These are phyloP conservation scores for Etheostoma spectabile DNA, from an alignment of 2,113 vertebrate genomes.

Conservation along the genomic window DNA sequence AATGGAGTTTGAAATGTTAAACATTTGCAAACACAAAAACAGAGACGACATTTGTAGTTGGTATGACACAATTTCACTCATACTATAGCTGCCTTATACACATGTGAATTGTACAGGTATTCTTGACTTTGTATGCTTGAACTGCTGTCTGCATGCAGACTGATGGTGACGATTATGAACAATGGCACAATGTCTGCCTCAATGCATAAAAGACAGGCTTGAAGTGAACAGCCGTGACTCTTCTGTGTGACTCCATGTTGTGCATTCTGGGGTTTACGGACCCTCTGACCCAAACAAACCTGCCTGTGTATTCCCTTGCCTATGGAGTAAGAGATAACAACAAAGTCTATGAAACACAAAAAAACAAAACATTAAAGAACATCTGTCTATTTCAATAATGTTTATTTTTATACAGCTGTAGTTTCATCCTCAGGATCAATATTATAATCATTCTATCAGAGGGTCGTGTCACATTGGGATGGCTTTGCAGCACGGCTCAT, in stretches of 20 bases:
- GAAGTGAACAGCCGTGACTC: conserved; percentile 16
- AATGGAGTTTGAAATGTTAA: too few relatives aligned
- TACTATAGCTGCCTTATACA: neutral
- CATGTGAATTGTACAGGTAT: neutral
- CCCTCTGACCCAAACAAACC: conserved; percentile 4
- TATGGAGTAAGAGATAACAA: neutral
- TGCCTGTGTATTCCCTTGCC: neutral
- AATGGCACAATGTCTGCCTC: conserved; percentile 12
- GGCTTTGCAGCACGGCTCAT: conserved; percentile 1
- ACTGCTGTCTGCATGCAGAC: neutral
- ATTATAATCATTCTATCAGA: conserved; percentile 16
- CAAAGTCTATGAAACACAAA: neutral
- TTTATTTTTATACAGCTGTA: neutral
- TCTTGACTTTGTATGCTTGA: neutral
- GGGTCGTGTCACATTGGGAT: neutral
- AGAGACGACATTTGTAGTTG: too few relatives aligned
- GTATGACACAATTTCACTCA: neutral
- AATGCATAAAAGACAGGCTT: neutral
- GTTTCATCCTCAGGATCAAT: conserved; percentile 11
- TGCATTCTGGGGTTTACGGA: neutral
- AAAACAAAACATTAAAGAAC: too few relatives aligned
- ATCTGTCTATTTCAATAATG: neutral
- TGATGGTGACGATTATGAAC: conserved; percentile 7
- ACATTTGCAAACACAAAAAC: too few relatives aligned
- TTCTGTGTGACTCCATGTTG: neutral